Conservation (phyloP, 2,888 invertebrate species). For the Brachypalpus laphriformis region DNA sequence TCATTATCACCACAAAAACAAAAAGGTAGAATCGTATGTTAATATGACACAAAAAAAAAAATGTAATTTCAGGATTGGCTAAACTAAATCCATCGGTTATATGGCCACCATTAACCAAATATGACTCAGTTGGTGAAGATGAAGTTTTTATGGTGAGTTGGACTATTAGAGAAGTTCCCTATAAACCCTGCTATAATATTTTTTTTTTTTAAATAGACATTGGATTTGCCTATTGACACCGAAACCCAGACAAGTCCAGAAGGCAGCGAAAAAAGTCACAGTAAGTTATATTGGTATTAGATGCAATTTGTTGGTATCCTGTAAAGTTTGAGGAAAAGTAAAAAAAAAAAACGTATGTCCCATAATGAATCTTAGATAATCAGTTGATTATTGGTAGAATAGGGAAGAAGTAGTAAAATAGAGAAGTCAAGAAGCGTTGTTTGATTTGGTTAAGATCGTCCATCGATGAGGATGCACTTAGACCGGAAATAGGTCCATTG, state of each 20-base stretch:
- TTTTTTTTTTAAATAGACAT: conserved; percentile 86
- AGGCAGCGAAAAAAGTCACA: conserved; percentile 83
- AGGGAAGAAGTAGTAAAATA: no score
- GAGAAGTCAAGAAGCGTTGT: no score
- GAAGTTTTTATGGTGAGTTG: conserved; percentile 95
- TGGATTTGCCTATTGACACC: conserved; percentile 92
- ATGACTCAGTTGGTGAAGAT: conserved; percentile 93
- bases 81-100: conserved; percentile 87
- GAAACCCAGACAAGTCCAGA: conserved; percentile 91
- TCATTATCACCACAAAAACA: not conserved
- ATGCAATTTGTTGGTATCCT: no score
- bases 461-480: no score
- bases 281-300: conserved; percentile 77
- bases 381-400: no score
- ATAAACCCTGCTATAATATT: not conserved
- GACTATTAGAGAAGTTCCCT: not conserved
- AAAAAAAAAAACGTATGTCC: no score
- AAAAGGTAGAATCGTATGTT: not conserved
- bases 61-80: conserved; percentile 86
- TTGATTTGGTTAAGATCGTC: no score
- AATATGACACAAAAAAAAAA: conserved; percentile 38
- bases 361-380: no score
- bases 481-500: no score
- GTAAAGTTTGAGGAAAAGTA: no score
- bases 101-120: conserved; percentile 82